Base-by-base conservation (phyloP, 1,140 invertebrate genomes). In the Coelopa frigida region DNA sequence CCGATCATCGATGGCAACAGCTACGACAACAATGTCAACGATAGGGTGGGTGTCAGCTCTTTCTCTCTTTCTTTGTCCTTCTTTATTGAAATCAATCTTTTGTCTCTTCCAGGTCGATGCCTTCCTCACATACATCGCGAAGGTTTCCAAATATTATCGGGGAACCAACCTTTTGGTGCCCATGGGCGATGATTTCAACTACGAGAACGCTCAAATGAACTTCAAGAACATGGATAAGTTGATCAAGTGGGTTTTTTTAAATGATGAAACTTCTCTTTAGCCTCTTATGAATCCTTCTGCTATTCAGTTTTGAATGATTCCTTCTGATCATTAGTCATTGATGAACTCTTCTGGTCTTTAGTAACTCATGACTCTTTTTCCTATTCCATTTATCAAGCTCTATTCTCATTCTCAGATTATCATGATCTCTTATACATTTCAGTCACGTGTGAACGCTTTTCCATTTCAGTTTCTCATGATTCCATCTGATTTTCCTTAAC, bases 131-230 rank as follows among this genome's bases (percentile, higher is more conserved):
- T 79, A 78, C 60, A 68, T 74, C 24, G 52, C 65, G 29, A 70
- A 73, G 40, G 77, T 82, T 72, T 66, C 76, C 0, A 46, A 62
- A 44, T 60, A 65, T 11, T 86, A 83, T 63, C 67, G 68, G 38
- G 80, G 81, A 0, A 81, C 84, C 52, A 84, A 95, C 65, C 72
- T 94, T 8, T 75, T 94, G 37, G 72, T 94, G 38, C 66, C 90
- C 0, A 95, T 96, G 91, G 93, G 94, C 1, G 83, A 82, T 52
- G 93, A 97, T 74, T 97, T 97, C 61, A 78, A 85, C 52, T 96
- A 91, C 68, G 84, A 89, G 57, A 80, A 87, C 60, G 91, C 93
- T 1, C 70, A 81, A 54, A 80, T 80, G 66, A 92, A 87, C 83
- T 96, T 80, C 61, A 81, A 73, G 51, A 94, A 95, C 69, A 62